Evolutionary conservation across 2,797 vertebrate genomes (phyloP).

Genomic region (Tiaroga cobitis): DNA sequence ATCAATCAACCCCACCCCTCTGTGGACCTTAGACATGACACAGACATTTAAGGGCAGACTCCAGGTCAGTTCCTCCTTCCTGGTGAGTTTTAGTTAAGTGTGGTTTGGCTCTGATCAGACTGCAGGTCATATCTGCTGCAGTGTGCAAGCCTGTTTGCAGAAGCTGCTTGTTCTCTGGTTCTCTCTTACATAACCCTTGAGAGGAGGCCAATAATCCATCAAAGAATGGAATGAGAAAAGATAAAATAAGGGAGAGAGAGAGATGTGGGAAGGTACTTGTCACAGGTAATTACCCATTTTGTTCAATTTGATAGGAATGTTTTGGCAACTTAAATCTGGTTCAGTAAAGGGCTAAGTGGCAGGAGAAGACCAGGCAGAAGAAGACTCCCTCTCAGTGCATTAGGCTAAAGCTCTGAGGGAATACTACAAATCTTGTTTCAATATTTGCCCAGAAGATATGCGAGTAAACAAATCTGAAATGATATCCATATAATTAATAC

Average conservation of each 20-base stretch:
- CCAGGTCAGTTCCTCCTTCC: background rate
- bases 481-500: too few species aligned
- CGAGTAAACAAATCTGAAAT: background rate
- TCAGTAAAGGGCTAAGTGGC: slow-evolving; percentile 32
- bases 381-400: slow-evolving; percentile 16
- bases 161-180: slow-evolving; percentile 76
- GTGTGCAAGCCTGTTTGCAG: slow-evolving; percentile 75
- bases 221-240: slow-evolving; percentile 54
- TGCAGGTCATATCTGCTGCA: slow-evolving; percentile 68
- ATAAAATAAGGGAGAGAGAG: slow-evolving; percentile 19
- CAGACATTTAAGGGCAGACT: slow-evolving; percentile 10
- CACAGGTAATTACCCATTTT: slow-evolving; percentile 66
- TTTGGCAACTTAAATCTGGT: slow-evolving; percentile 60
- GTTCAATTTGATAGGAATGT: slow-evolving; percentile 69
- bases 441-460: slow-evolving; percentile 16
- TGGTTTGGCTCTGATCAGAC: slow-evolving; percentile 58
- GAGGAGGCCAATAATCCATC: slow-evolving; percentile 62
- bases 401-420: slow-evolving; percentile 22
- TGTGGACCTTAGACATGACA: slow-evolving; percentile 4
- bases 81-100: slow-evolving; percentile 22
- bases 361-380: background rate
- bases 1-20: slow-evolving; percentile 11
- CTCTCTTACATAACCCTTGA: slow-evolving; percentile 68
- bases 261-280: slow-evolving; percentile 65
- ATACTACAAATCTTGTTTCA: slow-evolving; percentile 42